phyloP scores from a whole-genome alignment of 2,888 invertebrate genomes.

The Augiades crinisus region DNA sequence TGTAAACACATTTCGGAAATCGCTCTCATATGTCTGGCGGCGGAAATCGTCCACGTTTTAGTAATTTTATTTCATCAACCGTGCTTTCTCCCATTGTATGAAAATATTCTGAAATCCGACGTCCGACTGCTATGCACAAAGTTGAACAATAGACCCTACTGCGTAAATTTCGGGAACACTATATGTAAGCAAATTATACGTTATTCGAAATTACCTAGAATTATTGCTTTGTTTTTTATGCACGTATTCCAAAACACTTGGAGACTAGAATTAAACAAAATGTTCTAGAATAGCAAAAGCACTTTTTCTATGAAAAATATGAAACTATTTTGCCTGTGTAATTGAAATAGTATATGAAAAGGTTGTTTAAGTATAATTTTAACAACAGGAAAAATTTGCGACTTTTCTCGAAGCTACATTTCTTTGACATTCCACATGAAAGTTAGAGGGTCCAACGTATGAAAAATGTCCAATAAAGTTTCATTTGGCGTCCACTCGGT shows the following conservation, averaged over 20 bases:
- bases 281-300: too few relatives aligned
- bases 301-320: too few relatives aligned
- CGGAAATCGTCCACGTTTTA: slow-evolving; percentile 63
- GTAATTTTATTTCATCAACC: slow-evolving; percentile 55
- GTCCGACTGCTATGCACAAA: slow-evolving; percentile 9
- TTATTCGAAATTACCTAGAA: too few relatives aligned
- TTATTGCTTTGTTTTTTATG: too few relatives aligned
- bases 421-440: slow-evolving; percentile 23
- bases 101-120: slow-evolving; percentile 24
- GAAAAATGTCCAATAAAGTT: slow-evolving; percentile 76
- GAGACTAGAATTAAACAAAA: too few relatives aligned
- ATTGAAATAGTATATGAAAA: too few relatives aligned
- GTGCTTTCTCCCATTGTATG: slow-evolving; percentile 49
- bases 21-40: slow-evolving; percentile 54
- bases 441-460: slow-evolving; percentile 47
- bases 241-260: not conserved
- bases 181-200: too few relatives aligned
- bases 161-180: too few relatives aligned
- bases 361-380: too few relatives aligned
- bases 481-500: slow-evolving; percentile 63
- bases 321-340: too few relatives aligned
- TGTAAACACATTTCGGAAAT: slow-evolving; percentile 78
- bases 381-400: not conserved
- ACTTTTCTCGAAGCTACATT: slow-evolving; percentile 16
- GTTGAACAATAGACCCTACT: not conserved